phyloP scores from a whole-genome alignment of 2,797 vertebrate genomes.

The Apogon talboti region DNA sequence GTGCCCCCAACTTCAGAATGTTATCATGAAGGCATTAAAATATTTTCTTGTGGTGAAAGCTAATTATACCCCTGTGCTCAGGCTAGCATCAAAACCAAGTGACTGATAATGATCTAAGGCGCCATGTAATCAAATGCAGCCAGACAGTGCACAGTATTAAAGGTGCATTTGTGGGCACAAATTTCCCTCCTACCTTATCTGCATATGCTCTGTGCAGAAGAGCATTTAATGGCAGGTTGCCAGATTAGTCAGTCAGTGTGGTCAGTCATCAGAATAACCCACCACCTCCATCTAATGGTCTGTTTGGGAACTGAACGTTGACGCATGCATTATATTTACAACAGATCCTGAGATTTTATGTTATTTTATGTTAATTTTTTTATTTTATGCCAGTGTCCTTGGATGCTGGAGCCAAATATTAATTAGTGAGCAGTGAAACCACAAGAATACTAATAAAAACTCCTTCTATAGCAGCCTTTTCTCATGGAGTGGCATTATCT shows the following conservation, averaged over 20 bases:
- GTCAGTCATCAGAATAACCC: slow-evolving; percentile 34
- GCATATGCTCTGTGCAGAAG: slow-evolving; percentile 40
- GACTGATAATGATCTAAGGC: slow-evolving; percentile 49
- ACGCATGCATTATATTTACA: not conserved
- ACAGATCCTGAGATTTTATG: not conserved
- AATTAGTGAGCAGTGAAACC: not conserved
- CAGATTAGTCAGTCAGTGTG: slow-evolving; percentile 36
- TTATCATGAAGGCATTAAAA: slow-evolving; percentile 38
- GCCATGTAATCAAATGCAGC: slow-evolving; percentile 53
- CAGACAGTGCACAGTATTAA: slow-evolving; percentile 53
- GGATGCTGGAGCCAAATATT: not conserved
- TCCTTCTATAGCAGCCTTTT: not conserved
- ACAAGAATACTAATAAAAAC: not conserved
- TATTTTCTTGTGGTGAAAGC: slow-evolving; percentile 49
- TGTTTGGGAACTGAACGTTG: slow-evolving; percentile 28
- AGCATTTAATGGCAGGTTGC: slow-evolving; percentile 41
- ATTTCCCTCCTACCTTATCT: slow-evolving; percentile 40
- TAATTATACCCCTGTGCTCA: slow-evolving; percentile 16
- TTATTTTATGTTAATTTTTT: slow-evolving; percentile 6
- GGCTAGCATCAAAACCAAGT: slow-evolving; percentile 49
- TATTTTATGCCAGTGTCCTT: not conserved
- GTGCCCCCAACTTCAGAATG: slow-evolving; percentile 20
- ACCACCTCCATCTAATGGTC: slow-evolving; percentile 68
- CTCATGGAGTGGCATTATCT: not conserved
- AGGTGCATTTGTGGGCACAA: slow-evolving; percentile 52